Conservation (phyloP, 2,113 vertebrate species). For the Orycteropus afer region DNA sequence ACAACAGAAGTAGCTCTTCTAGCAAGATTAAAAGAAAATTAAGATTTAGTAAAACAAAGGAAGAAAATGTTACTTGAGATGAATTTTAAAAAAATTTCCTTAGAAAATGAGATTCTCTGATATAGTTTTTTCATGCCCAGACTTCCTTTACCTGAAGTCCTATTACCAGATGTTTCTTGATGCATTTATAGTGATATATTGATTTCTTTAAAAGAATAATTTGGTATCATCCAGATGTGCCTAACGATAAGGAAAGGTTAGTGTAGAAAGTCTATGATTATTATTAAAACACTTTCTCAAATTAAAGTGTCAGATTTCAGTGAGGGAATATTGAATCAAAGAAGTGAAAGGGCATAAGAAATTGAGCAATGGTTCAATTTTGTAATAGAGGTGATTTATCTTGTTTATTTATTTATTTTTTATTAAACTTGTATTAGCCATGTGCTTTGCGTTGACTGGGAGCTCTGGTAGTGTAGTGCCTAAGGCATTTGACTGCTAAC, state of each 20-base stretch:
- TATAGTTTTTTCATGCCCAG: neutral
- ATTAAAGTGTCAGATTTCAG: constrained; percentile 68
- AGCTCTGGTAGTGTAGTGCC: too few species aligned
- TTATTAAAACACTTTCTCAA: constrained; percentile 73
- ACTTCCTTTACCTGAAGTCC: neutral
- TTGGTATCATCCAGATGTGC: constrained; percentile 65
- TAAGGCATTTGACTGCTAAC: too few species aligned
- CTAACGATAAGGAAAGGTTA: constrained; percentile 70
- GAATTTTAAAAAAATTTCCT: neutral
- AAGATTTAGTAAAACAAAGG: neutral
- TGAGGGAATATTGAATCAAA: constrained; percentile 71
- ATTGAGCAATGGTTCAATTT: constrained; percentile 74
- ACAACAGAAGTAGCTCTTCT: neutral
- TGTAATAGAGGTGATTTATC: constrained; percentile 74
- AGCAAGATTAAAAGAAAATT: neutral
- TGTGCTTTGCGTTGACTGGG: constrained; percentile 53
- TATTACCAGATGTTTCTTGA: constrained; percentile 37
- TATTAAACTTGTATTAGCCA: constrained; percentile 72
- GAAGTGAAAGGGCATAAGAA: constrained; percentile 68
- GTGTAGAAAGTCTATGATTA: constrained; percentile 63
- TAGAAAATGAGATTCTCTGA: neutral
- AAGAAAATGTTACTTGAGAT: neutral
- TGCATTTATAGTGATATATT: constrained; percentile 55
- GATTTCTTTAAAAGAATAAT: constrained; percentile 73
- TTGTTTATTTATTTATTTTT: constrained; percentile 81